A percentile compares a stretch with the other conserved stretches of the same genome.
Conservation (phyloP, 2,113 vertebrate species). For the Chascanopsetta lugubris region DNA sequence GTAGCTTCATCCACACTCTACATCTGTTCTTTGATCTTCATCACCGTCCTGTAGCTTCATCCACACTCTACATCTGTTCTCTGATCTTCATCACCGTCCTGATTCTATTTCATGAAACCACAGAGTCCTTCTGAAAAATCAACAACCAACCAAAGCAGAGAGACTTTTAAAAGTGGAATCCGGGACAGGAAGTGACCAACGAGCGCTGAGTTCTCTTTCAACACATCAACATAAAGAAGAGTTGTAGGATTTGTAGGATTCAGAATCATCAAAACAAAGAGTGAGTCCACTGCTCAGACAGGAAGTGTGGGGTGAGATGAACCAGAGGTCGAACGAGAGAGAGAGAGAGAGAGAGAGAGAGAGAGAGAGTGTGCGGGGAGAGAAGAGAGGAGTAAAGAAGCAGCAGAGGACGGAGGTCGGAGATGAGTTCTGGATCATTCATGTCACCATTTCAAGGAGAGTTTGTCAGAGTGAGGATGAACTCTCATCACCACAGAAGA, state of each 20-base stretch:
- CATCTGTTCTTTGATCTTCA: no score
- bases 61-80: no score
- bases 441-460: constrained; percentile 82
- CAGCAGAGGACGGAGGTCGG: constrained; percentile 72
- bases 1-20: no score
- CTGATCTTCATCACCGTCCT: no score
- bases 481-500: no score
- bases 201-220: constrained; percentile 23
- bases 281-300: constrained; percentile 47
- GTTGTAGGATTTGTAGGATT: constrained; percentile 45
- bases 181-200: no score
- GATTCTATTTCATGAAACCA: background rate
- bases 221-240: constrained; percentile 44
- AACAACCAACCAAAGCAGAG: background rate
- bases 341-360: constrained; percentile 57
- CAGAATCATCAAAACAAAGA: background rate
- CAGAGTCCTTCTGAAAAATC: background rate
- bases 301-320: constrained; percentile 48
- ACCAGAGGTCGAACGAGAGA: constrained; percentile 61
- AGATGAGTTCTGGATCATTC: no score
- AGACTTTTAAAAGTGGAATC: no score
- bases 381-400: constrained; percentile 70
- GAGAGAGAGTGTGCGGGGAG: constrained; percentile 47
- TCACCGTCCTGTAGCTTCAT: no score
- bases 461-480: no score